Base-by-base conservation (phyloP, 2,888 invertebrate genomes). In the Spisula solida region DNA sequence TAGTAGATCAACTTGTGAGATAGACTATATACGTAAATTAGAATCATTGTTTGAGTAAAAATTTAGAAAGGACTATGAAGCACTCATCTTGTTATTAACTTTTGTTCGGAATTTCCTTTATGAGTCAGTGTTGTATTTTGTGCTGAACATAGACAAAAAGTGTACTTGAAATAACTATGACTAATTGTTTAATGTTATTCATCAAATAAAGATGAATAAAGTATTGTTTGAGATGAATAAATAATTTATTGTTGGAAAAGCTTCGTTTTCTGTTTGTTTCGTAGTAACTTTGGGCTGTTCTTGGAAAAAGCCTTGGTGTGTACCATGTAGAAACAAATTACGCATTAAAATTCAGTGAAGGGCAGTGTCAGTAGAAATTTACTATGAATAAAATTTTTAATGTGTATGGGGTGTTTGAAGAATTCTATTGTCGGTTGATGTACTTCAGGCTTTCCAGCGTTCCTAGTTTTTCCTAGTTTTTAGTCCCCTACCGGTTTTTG, bases 1-100 rank as follows among this genome's bases (percentile, higher is more conserved):
- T 98, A 96, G 96, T 98, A 92, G 98, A 98, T 92, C 92, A 92
- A 29, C 81, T 66, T 16, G 6, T 48, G 20, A 81, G 81, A 81
- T 86, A 86, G 31, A 25, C 34, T 34, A 0, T 34, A 31, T n/a
- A 60, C 16, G 31, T 31, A 31, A 12, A 25, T 34, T 75, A 75
- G 75, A 18, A 75, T 34, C n/a, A 75, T 34, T 34, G 25, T 66
- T 66, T 2, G 51, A 25, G 25, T 25, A 66, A 66, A 66, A 66
- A 66, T 66, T 25, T 25, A n/a, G 12, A 25, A 66, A 25, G 20
- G 25, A 66, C 60, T 25, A 25, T n/a, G 0, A n/a, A 66, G 6
- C 56, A 25, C 25, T 66, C 60, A 66, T 66, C 8, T 56, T 18
- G 18, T 56, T 56, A 56, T n/a, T n/a, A 56, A 20, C 6, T 56